Evolutionary conservation across 2,888 invertebrate genomes (phyloP), one percentile per base, ranked within the genome.

Genomic region (Drosophila buzzatii): DNA sequence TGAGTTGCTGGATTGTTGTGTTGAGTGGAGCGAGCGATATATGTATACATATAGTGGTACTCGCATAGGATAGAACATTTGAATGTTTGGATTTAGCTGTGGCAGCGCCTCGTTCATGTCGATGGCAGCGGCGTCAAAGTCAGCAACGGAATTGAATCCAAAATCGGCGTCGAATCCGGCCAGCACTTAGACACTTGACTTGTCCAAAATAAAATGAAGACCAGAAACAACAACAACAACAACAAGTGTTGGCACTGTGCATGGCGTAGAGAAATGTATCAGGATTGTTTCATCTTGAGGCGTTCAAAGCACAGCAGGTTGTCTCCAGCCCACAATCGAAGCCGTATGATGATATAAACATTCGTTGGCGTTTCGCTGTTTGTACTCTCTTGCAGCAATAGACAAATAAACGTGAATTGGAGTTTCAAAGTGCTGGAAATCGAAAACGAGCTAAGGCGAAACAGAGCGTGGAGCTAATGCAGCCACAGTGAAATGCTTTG

Each of bases 281-380:
- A 84, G 84, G 81, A 86, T 73, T 85, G 86, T 85, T 85, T 86
- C 84, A 85, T 85, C 86, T 85, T 79, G 44, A 76, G 66, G 65
- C 59, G 73, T 71, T 75, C 81, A 85, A 88, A 82, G 77, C 89
- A 83, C 90, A 90, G 90, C 90, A 90, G 90, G 90, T 90, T 90
- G 90, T 90, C 90, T 89, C 84, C 83, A 82, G 63, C 45, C 47
- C 47, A 47, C 49, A 49, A 49, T 31, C 31, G 31, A 10, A 47
- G 64, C 76, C 70, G 66, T 58, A 76, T 79, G 82, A 76, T 70
- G 71, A 82, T 83, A 83, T 84, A 83, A 83, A 83, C 82, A 83
- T 76, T 61, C 58, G 62, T 62, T 69, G 69, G 61, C 73, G 63
- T 63, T 67, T 67, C 47, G 60, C 80, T 83, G 71, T 80, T 82